These are phyloP conservation scores for Jacana jacana DNA, from an alignment of 2,113 vertebrate species.

Conservation along the genomic window DNA sequence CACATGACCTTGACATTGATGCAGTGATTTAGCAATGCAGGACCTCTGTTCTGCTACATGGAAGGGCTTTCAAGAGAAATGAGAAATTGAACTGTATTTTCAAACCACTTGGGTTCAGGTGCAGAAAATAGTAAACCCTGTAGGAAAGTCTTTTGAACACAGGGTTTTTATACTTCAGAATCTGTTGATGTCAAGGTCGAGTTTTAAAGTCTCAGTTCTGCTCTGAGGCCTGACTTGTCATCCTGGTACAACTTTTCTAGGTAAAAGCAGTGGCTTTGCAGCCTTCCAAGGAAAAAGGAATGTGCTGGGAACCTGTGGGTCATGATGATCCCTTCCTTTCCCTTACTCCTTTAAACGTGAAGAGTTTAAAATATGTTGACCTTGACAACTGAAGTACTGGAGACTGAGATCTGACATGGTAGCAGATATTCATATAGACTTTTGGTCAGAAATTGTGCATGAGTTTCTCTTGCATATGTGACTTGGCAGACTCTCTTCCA, in stretches of 20 bases:
- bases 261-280: not conserved
- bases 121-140: not conserved
- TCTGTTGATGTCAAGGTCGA: not conserved
- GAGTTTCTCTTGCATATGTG: not conserved
- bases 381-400: not conserved
- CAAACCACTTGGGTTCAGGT: not conserved
- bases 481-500: not conserved
- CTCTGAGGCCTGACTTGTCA: not conserved
- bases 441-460: not conserved
- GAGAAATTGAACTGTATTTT: slow-evolving; percentile 26
- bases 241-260: not conserved
- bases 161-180: not conserved
- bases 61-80: not conserved
- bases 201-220: not conserved
- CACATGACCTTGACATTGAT: not conserved
- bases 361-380: not conserved
- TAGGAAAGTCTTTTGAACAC: not conserved
- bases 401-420: not conserved
- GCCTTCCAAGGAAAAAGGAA: not conserved
- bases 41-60: not conserved
- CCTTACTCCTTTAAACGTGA: not conserved
- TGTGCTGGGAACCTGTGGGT: not conserved
- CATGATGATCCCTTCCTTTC: not conserved
- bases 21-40: not conserved
- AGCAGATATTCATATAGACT: not conserved